phyloP scores from a whole-genome alignment of 1,140 invertebrate genomes.

The Gerris buenoi region DNA sequence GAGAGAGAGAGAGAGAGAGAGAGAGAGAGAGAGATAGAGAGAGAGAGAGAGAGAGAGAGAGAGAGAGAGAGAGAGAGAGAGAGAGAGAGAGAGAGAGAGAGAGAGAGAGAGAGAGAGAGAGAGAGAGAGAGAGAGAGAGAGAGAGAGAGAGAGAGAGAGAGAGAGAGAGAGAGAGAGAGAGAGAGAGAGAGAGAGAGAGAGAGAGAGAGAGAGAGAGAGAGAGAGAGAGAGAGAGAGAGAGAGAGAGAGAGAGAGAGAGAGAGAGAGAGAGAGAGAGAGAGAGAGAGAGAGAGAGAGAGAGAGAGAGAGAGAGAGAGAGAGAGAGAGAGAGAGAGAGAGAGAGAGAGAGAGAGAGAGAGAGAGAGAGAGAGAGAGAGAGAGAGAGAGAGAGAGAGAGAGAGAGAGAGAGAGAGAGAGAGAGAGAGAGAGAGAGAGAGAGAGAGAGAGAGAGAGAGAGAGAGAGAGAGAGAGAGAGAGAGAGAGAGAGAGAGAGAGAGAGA shows the following conservation, averaged over 20 bases:
- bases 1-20: slow-evolving; percentile 10
- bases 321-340: not conserved
- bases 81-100: slow-evolving; percentile 8
- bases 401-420: slow-evolving; percentile 7
- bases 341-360: slow-evolving; percentile 1
- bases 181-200: slow-evolving; percentile 9
- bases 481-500: slow-evolving; percentile 12
- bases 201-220: slow-evolving; percentile 7
- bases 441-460: not conserved
- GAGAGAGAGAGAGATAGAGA: no score
- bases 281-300: slow-evolving; percentile 9
- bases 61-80: slow-evolving; percentile 11
- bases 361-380: not conserved
- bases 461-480: not conserved
- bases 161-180: slow-evolving; percentile 10
- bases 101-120: slow-evolving; percentile 10
- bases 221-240: slow-evolving; percentile 9
- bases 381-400: not conserved
- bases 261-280: slow-evolving; percentile 8
- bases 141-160: slow-evolving; percentile 6
- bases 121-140: slow-evolving; percentile 9
- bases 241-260: slow-evolving; percentile 11
- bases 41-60: slow-evolving; percentile 8
- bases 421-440: slow-evolving; percentile 5
- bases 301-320: not conserved